These are phyloP conservation scores for Zygogramma bicolorata DNA, from an alignment of 2,888 invertebrate species.

Conservation along the genomic window DNA sequence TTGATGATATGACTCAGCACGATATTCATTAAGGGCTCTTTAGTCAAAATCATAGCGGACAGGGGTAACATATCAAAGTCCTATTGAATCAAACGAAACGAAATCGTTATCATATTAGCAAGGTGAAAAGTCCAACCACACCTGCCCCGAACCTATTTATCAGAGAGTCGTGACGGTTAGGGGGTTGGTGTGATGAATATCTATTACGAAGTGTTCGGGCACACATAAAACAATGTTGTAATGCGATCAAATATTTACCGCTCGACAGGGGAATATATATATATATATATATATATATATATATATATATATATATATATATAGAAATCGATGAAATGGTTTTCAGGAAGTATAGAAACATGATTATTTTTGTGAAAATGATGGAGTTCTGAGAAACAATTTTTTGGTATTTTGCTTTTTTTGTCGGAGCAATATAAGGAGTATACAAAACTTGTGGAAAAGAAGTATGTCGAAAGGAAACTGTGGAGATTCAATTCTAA, in stretches of 20 bases:
- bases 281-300: too few species aligned
- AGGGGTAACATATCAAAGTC: constrained; percentile 48
- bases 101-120: constrained; percentile 44
- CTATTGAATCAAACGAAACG: constrained; percentile 44
- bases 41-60: constrained; percentile 39
- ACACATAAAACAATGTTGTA: constrained; percentile 1
- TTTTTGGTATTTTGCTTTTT: too few species aligned
- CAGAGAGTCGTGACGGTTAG: constrained; percentile 7
- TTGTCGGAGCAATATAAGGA: too few species aligned
- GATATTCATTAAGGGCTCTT: constrained; percentile 45
- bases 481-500: too few species aligned
- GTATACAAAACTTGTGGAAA: too few species aligned
- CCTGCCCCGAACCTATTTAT: constrained; percentile 37
- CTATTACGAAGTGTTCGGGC: constrained; percentile 1
- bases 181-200: constrained; percentile 13
- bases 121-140: constrained; percentile 42
- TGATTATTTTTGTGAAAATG: too few species aligned
- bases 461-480: too few species aligned
- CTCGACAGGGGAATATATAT: neutral
- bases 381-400: too few species aligned
- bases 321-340: neutral
- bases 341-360: neutral
- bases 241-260: neutral
- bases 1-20: constrained; percentile 44
- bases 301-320: too few species aligned